Base-by-base conservation (phyloP, 2,797 vertebrate species). In the Anguilla pacifica region DNA sequence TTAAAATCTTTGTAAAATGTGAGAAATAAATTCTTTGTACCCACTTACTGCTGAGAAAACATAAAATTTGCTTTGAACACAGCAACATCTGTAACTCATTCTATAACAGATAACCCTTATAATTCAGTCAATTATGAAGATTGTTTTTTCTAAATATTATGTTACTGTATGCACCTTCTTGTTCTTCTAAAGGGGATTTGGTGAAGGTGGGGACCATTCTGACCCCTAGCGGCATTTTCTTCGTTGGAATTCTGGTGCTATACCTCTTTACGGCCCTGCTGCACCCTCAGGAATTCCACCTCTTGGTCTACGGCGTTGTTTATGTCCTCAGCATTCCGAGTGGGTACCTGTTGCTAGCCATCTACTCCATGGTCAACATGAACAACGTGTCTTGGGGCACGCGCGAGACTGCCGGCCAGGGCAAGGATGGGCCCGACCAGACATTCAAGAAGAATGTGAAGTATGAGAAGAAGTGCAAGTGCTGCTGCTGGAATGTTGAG, bases 341-440 rank as follows among this genome's bases (percentile, higher is more conserved):
- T 3, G 93, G 91, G 19, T 95, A 95, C 85, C 90, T 95, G 13
- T 90, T 96, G 43, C 90, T 96, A 64, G 83, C 77, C 55, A 95
- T 96, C 85, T 96, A 95, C 90, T 91, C 93, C 61, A 92, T 95
- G 90, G 92, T 93, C 85, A 96, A 96, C 89, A 93, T 96, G 95
- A 94, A 95, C 93, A 91, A 94, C 0, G 92, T 95, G 67, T 95
- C 94, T 22, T 95, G 95, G 95, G 95, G 95, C n/a, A 96, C 95
- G n/a, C 92, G 95, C 31, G 95, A 96, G 90, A 85, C 85, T 0
- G 86, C 86, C 7, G 67, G 85, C 39, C 53, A 85, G 39, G 72
- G 35, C 51, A 89, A 91, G 64, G 82, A 46, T n/a, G 19, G 10
- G 0, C 84, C 87, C 28, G 74, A 61, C 13, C 17, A 85, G 9